Base-by-base conservation (phyloP, 2,888 invertebrate genomes). In the Heterodera filipjevi region DNA sequence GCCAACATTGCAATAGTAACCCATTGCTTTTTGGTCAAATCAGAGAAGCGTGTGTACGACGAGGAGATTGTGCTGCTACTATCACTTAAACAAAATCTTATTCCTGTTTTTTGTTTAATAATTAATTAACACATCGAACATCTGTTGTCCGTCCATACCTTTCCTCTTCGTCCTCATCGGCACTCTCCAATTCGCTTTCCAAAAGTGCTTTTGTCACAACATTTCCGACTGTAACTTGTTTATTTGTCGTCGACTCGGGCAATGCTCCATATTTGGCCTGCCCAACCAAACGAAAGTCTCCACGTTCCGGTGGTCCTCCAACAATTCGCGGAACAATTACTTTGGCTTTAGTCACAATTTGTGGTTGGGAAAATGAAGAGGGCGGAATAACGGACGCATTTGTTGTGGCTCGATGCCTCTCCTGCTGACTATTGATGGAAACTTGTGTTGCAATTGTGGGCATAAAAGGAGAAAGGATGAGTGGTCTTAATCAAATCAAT, bases 381-480 rank as follows among this genome's bases (percentile, higher is more conserved):
- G 64, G 32, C 33, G 33, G 71, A 27, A 44, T 64, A 32, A 39
- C 78, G n/a, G 71, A 35, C 10, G 59, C 19, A 53, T 59, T 49
- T 46, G 82, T 75, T 3, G 79, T 70, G 16, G 80, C 76, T 27
- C 80, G 76, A 27, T 77, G 79, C 71, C 81, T 73, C 27, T 72
- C 66, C 78, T 27, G 81, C 79, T 39, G 68, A 35, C n/a, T 3
- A 16, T 68, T 74, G 19, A 84, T 80, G 12, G 85, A 83, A 8
- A 85, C 79, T 81, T 86, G 86, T 6, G 86, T 86, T n/a, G 86
- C 84, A 64, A 87, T 84, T 32, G 77, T 84, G 33, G 87, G 88
- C 86, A 88, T 88, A 78, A 88, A 88, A 3, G 87, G 87, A 5
- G 85, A 85, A 3, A 85, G 84, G 73, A 88, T 86, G 72, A 86